Base-by-base conservation (phyloP, 2,113 vertebrate genomes). In the Aspidoscelis tigris region DNA sequence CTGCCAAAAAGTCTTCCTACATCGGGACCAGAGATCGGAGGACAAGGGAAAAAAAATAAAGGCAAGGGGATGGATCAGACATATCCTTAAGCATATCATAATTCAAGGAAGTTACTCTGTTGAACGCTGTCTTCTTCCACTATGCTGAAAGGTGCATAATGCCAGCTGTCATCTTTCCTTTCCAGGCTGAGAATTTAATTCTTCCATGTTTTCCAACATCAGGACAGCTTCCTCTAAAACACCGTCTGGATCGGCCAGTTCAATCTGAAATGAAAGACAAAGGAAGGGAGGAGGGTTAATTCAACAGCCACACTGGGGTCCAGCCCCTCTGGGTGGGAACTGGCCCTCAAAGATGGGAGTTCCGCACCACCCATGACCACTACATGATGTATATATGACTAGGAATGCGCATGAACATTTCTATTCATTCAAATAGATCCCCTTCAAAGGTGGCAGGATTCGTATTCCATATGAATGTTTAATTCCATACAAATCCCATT, bases 171-270 rank as follows among this genome's bases (percentile, higher is more conserved):
- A 41, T 81, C 22, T 0, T 18, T 58, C 64, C 81, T 74, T 89
- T 89, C 24, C 18, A 22, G 41, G 41, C 68, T 47, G 76, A 8
- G 39, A n/a, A 10, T 16, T 39, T 5, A 33, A 3, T 65, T 87
- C 83, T 7, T 87, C 44, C 20, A 76, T 87, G 50, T 91, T 81
- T 11, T 88, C 85, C 90, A 95, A 88, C 43, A 21, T 81, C 2
- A 76, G 92, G 73, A 41, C 26, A 1, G 96, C 95, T 76, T 96
- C 93, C 84, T 91, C 89, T 84, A 97, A 88, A 82, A 97, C 95
- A 3, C 90, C 89, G 1, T 95, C 86, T n/a, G 96, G 93, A 85
- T 99, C 95, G 16, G 92, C 84, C 74, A 99, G 88, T 71, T 95
- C 90, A 26, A 98, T 71, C 98, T 99, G 81, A 85, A 79, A 88